phyloP scores from a whole-genome alignment of 2,797 vertebrate genomes.

The Peromyscus attwateri region DNA sequence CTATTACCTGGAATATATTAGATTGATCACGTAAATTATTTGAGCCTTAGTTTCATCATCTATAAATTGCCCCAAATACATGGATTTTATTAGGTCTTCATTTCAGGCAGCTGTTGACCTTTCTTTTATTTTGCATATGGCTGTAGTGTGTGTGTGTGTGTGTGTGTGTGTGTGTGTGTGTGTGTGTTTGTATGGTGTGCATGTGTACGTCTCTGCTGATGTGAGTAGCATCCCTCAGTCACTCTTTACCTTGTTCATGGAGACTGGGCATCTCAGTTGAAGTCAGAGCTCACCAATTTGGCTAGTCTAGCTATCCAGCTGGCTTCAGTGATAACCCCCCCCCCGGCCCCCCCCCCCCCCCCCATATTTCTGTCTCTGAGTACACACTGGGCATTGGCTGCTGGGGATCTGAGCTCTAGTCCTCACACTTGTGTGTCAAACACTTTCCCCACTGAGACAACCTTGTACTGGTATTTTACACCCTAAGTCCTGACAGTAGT shows the following conservation, averaged over 20 bases:
- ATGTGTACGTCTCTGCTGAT: no score
- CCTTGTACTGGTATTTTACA: neutral
- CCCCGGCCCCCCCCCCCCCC: no score
- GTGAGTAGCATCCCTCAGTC: neutral
- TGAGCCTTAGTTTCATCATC: constrained; percentile 47
- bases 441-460: neutral
- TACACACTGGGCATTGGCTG: no score
- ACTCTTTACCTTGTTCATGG: neutral
- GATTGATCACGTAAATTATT: neutral
- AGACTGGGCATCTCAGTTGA: neutral
- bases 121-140: neutral
- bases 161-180: neutral
- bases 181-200: fast-evolving
- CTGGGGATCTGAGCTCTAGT: neutral
- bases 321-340: neutral
- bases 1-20: neutral
- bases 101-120: neutral
- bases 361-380: neutral
- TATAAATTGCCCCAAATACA: neutral
- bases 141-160: neutral
- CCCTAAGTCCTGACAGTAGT: neutral
- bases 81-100: neutral
- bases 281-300: neutral
- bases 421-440: neutral
- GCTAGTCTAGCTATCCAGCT: neutral